Evolutionary conservation across 2,113 vertebrate species (phyloP), one percentile per base, ranked within the genome.

Genomic region (Madoqua kirkii): DNA sequence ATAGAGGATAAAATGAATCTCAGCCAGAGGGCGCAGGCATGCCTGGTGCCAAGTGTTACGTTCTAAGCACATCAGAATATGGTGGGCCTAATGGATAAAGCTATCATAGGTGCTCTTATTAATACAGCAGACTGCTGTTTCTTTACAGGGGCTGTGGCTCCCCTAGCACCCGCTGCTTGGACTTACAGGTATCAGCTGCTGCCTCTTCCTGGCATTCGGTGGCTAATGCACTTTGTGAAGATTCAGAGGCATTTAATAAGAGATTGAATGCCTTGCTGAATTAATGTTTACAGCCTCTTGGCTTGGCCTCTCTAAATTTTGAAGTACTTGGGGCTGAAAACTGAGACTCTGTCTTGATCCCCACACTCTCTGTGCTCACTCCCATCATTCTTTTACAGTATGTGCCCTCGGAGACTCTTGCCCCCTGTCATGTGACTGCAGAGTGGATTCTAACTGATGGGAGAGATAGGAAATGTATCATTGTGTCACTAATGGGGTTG

Each of bases 221-320:
- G 74, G 94, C 96, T 98, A 90, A 97, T 97, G 93, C 50, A 93
- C 94, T 95, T 43, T 83, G 64, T 25, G 60, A 91, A 95, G 87
- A 76, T 91, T 97, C 91, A 92, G 96, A 96, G 94, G 76, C 96
- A 89, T 97, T 97, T 98, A 97, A 94, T 96, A 91, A 91, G 95
- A 97, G 60, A 95, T 88, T 82, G 40, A 93, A 89, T 85, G 95
- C 62, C 87, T 71, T 11, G 11, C 54, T 84, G 95, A 96, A 93
- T 94, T 95, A 95, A 97, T 83, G 74, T 96, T 94, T 96, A 84
- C 64, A 90, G 97, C 92, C 78, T 95, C 81, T 93, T 96, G 95
- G 93, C 89, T 60, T 87, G 71, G 81, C 78, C 76, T 87, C 19
- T 95, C 50, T 79, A 81, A 84, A 91, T 94, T 93, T 87, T 4